Percentiles rank a stretch among this genome's conserved stretches.
Conservation (phyloP, 2,888 invertebrate species). For the Acleris sparsana region DNA sequence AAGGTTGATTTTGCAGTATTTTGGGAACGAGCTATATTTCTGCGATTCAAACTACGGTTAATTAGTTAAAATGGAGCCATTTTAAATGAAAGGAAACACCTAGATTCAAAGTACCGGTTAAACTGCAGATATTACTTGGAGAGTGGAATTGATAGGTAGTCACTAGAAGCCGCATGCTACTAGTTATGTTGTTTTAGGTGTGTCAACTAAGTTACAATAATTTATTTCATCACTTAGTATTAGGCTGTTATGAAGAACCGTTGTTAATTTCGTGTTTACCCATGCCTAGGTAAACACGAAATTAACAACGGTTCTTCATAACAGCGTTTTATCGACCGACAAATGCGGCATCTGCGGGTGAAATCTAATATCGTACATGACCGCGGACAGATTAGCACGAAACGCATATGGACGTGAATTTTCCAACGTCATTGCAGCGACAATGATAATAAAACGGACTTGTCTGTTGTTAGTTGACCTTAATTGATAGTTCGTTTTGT, state of each 20-base stretch:
- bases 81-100: conserved; percentile 61
- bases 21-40: background rate
- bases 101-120: conserved; percentile 63
- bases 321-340: conserved; percentile 17
- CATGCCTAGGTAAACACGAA: too few relatives aligned
- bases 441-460: conserved; percentile 20
- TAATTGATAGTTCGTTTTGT: conserved; percentile 42
- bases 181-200: conserved; percentile 60
- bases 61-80: conserved; percentile 41
- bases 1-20: too few relatives aligned
- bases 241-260: conserved; percentile 15
- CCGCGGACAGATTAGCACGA: conserved; percentile 51
- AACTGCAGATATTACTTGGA: conserved; percentile 69
- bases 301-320: too few relatives aligned
- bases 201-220: conserved; percentile 56
- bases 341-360: conserved; percentile 47
- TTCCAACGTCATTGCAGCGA: conserved; percentile 42
- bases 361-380: conserved; percentile 52
- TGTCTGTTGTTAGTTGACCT: background rate
- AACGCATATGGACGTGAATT: conserved; percentile 47
- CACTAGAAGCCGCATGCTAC: conserved; percentile 55
- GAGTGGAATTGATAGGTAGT: conserved; percentile 57
- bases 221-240: conserved; percentile 49
- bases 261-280: conserved; percentile 13
- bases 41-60: background rate